Evolutionary conservation across 2,113 vertebrate genomes (phyloP), one percentile per base, ranked within the genome.

Genomic region (Osmerus mordax): DNA sequence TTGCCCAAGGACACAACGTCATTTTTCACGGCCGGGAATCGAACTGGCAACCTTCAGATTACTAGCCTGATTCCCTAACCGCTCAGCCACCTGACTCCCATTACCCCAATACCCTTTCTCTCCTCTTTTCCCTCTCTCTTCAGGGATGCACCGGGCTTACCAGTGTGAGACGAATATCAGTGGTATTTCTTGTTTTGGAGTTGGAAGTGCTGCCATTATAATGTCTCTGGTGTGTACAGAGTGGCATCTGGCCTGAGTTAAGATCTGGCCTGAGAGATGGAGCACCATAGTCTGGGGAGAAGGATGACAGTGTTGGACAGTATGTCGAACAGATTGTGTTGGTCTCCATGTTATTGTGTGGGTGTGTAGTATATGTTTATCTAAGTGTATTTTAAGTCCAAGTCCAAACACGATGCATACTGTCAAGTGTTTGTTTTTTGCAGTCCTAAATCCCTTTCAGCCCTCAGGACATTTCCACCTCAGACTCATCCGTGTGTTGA

Each of bases 211-310:
- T 67, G 70, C 56, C 59, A 65, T 79, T 78, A 69, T 65, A 69
- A 80, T 53, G 51, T 14, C 65, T 54, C 61, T 18, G 23, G 23
- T 63, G 61, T 59, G 60, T 70, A 12, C 73, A 61, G 58, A 70
- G 65, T 69, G 66, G 25, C 62, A 62, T 66, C 65, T 51, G 23
- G 73, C 73, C 78, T 77, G 84, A 86, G 82, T 79, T 82, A 76
- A 36, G 69, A 63, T 71, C 63, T 60, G 25, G 72, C 70, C 36
- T 67, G n/a, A n/a, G 6, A 8, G 70, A 75, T 69, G 53, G 51
- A 77, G 69, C 59, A 71, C 7, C 32, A 51, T 36, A 62, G 54
- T 36, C 16, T 25, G 3, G 8, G 53, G 41, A 14, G 55, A n/a
- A n/a, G n/a, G 71, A 69, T 13, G 3, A 28, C 61, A 29, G 77